Evolutionary conservation across 2,797 vertebrate species (phyloP), one percentile per base, ranked within the genome.

Genomic region (Numenius phaeopus): DNA sequence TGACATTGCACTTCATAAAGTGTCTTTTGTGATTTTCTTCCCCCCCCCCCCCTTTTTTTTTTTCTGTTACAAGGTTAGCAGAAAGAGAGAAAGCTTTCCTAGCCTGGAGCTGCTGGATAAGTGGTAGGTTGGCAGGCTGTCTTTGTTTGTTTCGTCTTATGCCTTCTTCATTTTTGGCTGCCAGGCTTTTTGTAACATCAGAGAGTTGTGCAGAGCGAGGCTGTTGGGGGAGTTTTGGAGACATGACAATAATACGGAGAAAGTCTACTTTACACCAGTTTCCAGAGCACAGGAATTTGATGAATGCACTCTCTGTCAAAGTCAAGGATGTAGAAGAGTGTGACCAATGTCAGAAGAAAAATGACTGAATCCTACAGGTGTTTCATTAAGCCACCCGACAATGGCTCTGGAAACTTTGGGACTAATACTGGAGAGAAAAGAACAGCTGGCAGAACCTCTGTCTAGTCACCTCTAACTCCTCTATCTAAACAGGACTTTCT

Each of bases 61-160:
- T n/a, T 52, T 71, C 83, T 87, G 20, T 64, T 80, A 49, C 3
- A 20, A 89, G 82, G 39, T 86, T 72, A 94, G 72, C 85, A 95
- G 87, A 83, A 55, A 76, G 78, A 59, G 92, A 59, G 79, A 85
- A 89, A 79, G 42, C 90, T 95, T 93, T 97, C 80, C 85, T 87
- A 94, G 92, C 87, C 95, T 77, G 94, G 87, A 97, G 92, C 89
- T 94, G 87, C 84, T 79, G 87, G 73, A 2, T 72, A 59, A 96
- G 87, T 59, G 91, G 52, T 59, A 90, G 59, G 34, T 84, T 93
- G 96, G 89, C 93, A 91, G 80, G 39, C 69, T 79, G 3, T 75
- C 72, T 95, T 47, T 94, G 72, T 89, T 94, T 95, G 70, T 73
- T 95, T 93, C 80, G 62, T 82, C 89, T 90, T 37, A 62, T 15